Percentiles rank a stretch among this genome's conserved stretches.
phyloP scores from a whole-genome alignment of 2,113 vertebrate genomes.

The Esox niger region DNA sequence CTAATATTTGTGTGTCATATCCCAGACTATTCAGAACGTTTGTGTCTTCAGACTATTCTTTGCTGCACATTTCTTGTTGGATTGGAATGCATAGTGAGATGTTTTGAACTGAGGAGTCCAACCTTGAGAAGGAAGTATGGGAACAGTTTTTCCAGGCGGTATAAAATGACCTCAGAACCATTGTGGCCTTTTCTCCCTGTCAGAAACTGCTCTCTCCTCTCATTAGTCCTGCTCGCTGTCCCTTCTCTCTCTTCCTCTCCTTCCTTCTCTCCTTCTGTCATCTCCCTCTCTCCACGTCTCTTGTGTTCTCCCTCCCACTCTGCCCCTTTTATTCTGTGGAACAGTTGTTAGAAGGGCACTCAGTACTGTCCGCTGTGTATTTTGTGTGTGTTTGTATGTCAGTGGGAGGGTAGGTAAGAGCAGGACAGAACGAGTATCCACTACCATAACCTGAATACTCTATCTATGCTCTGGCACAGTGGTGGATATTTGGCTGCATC shows the following conservation, averaged over 20 bases:
- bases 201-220: constrained; percentile 1
- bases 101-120: neutral
- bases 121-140: neutral
- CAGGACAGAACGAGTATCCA: neutral
- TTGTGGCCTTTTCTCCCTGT: constrained; percentile 2
- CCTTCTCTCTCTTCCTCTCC: neutral
- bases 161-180: no score
- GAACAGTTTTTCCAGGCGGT: neutral
- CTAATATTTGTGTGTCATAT: neutral
- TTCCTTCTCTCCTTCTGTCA: no score
- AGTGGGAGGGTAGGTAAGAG: neutral
- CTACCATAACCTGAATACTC: constrained; percentile 6
- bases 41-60: no score
- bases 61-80: no score
- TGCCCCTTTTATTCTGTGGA: neutral
- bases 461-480: neutral
- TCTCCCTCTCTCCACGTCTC: constrained; percentile 1
- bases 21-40: neutral
- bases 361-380: neutral
- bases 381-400: constrained; percentile 9
- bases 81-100: neutral
- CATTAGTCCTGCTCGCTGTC: neutral
- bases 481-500: neutral
- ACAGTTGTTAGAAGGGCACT: neutral
- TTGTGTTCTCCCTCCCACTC: neutral